Conservation (phyloP, 2,888 invertebrate species). For the Sesia apiformis region DNA sequence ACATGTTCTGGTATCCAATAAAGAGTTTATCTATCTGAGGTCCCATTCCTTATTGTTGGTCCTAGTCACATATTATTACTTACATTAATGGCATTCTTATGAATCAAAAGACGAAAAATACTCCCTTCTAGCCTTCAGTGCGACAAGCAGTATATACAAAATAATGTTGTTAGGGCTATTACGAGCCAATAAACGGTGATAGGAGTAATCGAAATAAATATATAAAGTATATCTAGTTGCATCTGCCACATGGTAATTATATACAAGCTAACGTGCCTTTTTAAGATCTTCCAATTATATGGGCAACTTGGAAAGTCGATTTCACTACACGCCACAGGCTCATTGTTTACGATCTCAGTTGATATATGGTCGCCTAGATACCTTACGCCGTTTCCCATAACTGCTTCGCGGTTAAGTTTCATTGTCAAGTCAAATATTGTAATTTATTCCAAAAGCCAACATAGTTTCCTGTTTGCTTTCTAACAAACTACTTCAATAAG, state of each 20-base stretch:
- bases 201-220: too few species aligned
- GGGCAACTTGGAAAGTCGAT: conserved; percentile 30
- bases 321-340: conserved; percentile 21
- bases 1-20: too few species aligned
- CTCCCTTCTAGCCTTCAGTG: too few species aligned
- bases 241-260: conserved; percentile 15
- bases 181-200: too few species aligned
- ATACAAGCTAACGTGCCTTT: conserved; percentile 23
- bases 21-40: too few species aligned
- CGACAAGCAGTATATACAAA: too few species aligned
- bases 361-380: conserved; percentile 37
- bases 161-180: too few species aligned
- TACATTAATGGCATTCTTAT: too few species aligned
- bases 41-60: too few species aligned
- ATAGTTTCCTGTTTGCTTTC: conserved; percentile 20
- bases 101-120: too few species aligned
- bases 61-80: too few species aligned
- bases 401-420: conserved; percentile 22
- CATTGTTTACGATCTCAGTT: conserved; percentile 31
- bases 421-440: conserved; percentile 38
- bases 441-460: conserved; percentile 36
- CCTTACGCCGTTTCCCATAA: conserved; percentile 18
- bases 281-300: conserved; percentile 40
- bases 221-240: neutral
- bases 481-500: conserved; percentile 16